phyloP scores from a whole-genome alignment of 2,113 vertebrate genomes.

The Crotalus viridis region DNA sequence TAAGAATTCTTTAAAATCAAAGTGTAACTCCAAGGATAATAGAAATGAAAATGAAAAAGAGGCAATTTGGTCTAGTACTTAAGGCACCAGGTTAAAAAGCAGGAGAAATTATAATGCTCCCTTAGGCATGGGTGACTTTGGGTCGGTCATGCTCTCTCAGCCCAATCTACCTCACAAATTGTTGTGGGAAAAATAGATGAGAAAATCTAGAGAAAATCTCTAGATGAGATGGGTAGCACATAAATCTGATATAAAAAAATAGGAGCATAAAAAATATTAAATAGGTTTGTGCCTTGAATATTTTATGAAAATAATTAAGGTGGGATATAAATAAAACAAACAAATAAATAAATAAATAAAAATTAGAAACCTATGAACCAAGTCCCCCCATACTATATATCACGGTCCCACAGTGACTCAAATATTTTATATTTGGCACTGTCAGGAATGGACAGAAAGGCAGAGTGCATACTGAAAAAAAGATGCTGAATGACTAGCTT shows the following conservation, averaged over 20 bases:
- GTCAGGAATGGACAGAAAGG: neutral
- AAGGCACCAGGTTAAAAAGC: neutral
- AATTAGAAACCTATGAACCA: neutral
- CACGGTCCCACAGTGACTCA: neutral
- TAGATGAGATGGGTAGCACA: neutral
- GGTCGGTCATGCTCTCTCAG: neutral
- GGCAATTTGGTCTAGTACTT: neutral
- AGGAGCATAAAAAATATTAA: neutral
- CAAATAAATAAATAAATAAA: neutral
- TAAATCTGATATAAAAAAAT: neutral
- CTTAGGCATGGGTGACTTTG: neutral
- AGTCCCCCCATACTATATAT: neutral
- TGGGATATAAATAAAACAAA: neutral
- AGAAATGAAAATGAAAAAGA: neutral
- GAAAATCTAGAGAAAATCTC: too few species aligned
- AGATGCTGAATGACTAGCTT: neutral
- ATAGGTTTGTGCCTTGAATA: neutral
- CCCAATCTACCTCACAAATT: neutral
- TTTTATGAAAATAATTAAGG: neutral
- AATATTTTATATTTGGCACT: neutral
- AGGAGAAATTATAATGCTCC: neutral
- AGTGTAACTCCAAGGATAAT: neutral
- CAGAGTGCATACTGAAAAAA: neutral
- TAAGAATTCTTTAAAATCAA: neutral
- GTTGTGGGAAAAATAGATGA: neutral